Percentiles rank a stretch among this genome's conserved stretches.
Conservation (phyloP, 2,797 vertebrate genomes). For the Hephaestus fuliginosus region DNA sequence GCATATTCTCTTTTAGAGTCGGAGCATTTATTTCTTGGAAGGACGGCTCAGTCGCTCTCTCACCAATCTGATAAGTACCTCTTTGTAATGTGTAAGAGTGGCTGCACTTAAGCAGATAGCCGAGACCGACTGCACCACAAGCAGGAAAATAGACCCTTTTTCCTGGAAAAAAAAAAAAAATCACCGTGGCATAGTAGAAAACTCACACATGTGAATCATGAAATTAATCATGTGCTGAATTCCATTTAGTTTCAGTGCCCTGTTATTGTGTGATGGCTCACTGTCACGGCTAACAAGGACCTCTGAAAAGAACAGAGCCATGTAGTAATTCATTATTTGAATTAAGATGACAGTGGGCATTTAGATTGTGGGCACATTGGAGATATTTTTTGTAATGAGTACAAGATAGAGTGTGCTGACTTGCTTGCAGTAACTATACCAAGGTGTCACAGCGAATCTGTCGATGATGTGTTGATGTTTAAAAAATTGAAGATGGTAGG, state of each 20-base stretch:
- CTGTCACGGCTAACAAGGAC: no score
- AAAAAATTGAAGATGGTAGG: neutral
- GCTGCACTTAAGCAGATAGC: conserved; percentile 7
- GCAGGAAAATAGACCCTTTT: neutral
- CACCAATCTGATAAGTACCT: neutral
- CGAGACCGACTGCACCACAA: neutral
- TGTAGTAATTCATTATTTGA: no score
- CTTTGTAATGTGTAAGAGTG: neutral
- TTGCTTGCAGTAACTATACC: neutral
- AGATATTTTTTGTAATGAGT: neutral
- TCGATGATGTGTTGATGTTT: conserved; percentile 9
- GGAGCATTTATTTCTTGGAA: neutral
- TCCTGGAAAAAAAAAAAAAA: no score
- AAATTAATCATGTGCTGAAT: neutral
- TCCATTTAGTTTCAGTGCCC: neutral
- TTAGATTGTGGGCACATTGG: no score
- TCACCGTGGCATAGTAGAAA: neutral
- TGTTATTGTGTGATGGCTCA: neutral
- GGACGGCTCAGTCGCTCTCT: neutral
- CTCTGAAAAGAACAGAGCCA: no score
- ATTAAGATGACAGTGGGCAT: no score
- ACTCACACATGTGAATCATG: neutral
- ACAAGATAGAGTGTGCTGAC: neutral
- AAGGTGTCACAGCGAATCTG: neutral
- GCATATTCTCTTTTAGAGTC: neutral